Base-by-base conservation (phyloP, 2,797 vertebrate species). In the Prunella strophiata region DNA sequence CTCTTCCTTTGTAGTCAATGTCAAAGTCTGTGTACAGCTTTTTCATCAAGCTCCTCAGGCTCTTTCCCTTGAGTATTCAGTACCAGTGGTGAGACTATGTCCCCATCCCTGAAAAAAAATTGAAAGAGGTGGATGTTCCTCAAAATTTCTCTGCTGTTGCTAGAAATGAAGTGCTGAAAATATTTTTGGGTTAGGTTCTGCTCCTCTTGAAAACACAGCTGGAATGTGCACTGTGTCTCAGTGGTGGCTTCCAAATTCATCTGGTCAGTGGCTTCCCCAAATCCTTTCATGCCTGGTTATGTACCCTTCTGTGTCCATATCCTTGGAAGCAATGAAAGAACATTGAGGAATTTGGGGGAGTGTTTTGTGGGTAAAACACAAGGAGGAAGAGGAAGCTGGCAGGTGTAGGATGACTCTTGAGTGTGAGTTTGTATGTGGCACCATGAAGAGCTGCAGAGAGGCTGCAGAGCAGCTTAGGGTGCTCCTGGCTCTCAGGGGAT, bases 221-320 rank as follows among this genome's bases (percentile, higher is more conserved):
- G 72, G 43, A 76, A 57, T 36, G 20, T 30, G n/a, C 0, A 0
- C 23, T 32, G 0, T 30, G 32, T 51, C 58, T 55, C 80, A 66
- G 36, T 2, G 3, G 11, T 20, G 40, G 5, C 40, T 90, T 62
- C 16, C 36, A 48, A 71, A 71, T 63, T 51, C 34, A 27, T 83
- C 83, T 58, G 22, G 15, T 51, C n/a, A 38, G 59, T 34, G 55
- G 26, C 36, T 65, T 93, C 17, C 32, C 13, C 25, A 52, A 21
- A 52, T 55, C 21, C 4, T 40, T 70, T 84, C 32, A 38, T 30
- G 16, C 6, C 11, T 16, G 10, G 4, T 84, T 77, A 19, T 2
- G 3, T 40, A 34, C 26, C 8, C 7, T 66, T 51, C 22, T 73
- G 5, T 76, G n/a, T 75, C 51, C 0, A 0, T 5, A 0, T 59